Evolutionary conservation across 1,140 invertebrate genomes (phyloP).

Genomic region (Atta texana): DNA sequence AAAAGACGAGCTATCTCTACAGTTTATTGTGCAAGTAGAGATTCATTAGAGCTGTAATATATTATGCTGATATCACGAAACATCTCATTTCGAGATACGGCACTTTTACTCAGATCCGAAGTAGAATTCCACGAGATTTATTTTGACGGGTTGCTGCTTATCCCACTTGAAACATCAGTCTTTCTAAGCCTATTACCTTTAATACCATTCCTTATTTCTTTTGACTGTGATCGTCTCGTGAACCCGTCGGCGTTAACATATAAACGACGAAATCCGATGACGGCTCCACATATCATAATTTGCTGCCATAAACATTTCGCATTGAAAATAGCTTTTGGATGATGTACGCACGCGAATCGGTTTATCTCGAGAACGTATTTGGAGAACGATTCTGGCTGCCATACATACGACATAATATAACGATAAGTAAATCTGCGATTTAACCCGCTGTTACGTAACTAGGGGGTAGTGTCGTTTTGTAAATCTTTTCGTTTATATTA

Average conservation of each 20-base stretch:
- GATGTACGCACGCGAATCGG: constrained; percentile 48
- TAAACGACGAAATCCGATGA: constrained; percentile 32
- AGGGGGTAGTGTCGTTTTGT: not conserved
- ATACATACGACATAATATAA: not conserved
- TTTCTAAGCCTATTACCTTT: constrained; percentile 74
- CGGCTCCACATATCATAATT: constrained; percentile 43
- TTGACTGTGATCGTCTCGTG: not conserved
- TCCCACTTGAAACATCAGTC: constrained; percentile 70
- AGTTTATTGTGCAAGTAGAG: constrained; percentile 64
- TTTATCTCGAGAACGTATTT: constrained; percentile 47
- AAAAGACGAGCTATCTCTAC: constrained; percentile 43
- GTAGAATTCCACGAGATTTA: constrained; percentile 64
- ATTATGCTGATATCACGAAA: constrained; percentile 48
- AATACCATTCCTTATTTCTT: constrained; percentile 10
- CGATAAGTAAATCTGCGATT: constrained; percentile 37
- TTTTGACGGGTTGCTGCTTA: constrained; percentile 66
- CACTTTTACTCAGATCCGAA: not conserved
- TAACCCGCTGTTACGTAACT: constrained; percentile 4
- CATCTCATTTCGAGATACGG: constrained; percentile 40
- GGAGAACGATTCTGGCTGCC: not conserved
- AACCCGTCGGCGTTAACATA: constrained; percentile 35
- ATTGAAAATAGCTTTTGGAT: constrained; percentile 37
- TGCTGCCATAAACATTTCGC: constrained; percentile 5
- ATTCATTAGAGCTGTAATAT: constrained; percentile 63
- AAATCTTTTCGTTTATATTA: constrained; percentile 14